phyloP scores from a whole-genome alignment of 2,888 invertebrate genomes.

The Lissonota sp. region DNA sequence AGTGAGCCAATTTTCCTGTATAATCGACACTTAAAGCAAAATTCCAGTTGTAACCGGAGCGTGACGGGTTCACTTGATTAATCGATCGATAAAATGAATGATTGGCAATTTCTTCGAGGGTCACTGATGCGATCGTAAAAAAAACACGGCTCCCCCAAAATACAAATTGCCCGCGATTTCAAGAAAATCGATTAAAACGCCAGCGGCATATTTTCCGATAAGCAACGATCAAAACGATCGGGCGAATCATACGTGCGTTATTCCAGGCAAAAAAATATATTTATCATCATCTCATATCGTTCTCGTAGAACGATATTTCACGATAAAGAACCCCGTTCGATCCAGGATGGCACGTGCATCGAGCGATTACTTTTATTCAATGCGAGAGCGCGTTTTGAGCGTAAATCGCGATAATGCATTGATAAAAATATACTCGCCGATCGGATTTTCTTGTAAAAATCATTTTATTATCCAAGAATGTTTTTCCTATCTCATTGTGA shows the following conservation, averaged over 20 bases:
- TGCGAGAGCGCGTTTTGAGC: conserved; percentile 9
- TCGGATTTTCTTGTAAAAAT: conserved; percentile 33
- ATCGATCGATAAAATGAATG: conserved; percentile 50
- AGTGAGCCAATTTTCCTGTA: conserved; percentile 9
- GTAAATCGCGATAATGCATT: conserved; percentile 11
- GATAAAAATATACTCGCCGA: conserved; percentile 15
- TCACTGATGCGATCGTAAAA: conserved; percentile 9
- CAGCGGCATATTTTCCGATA: conserved; percentile 19
- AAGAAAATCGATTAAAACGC: not conserved
- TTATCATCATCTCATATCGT: not conserved
- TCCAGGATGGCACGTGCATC: not conserved
- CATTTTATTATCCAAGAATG: conserved; percentile 4
- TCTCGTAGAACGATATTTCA: conserved; percentile 1
- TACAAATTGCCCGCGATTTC: not conserved
- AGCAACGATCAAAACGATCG: not conserved
- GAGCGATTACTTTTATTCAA: conserved; percentile 9
- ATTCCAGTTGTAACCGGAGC: conserved; percentile 32
- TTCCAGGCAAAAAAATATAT: conserved; percentile 27
- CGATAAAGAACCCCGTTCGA: conserved; percentile 2
- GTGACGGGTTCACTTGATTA: conserved; percentile 33
- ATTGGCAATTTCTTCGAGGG: conserved; percentile 33
- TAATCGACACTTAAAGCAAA: conserved; percentile 33
- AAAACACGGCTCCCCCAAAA: conserved; percentile 1
- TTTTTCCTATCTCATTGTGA: conserved; percentile 22
- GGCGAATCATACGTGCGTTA: not conserved